Conservation (phyloP, 2,888 invertebrate species). For the Macrosiphum euphorbiae region DNA sequence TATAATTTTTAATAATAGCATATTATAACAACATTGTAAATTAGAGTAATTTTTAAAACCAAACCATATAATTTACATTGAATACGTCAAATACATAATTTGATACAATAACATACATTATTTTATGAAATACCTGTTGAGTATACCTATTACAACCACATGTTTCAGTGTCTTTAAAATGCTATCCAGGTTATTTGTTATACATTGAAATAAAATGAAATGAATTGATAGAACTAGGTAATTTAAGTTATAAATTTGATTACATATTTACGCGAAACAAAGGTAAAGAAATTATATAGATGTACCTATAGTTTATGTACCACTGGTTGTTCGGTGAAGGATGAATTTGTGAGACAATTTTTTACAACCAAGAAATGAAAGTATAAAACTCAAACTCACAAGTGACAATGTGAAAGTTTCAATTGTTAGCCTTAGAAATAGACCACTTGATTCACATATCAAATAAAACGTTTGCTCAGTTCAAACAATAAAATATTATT, state of each 20-base stretch:
- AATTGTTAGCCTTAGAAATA: background rate
- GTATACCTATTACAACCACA: background rate
- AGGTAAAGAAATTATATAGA: background rate
- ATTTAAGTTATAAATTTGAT: background rate
- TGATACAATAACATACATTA: background rate
- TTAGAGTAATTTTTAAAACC: background rate
- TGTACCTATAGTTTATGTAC: too few relatives aligned
- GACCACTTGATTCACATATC: background rate
- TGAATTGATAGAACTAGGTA: background rate
- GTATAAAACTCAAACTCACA: background rate
- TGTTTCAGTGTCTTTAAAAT: background rate
- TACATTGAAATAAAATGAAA: background rate
- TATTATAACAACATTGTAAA: background rate
- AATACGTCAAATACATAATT: background rate
- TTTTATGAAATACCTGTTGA: background rate
- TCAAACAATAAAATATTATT: background rate
- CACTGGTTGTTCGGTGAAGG: background rate
- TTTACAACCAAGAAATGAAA: background rate
- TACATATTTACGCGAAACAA: background rate
- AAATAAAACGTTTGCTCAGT: background rate
- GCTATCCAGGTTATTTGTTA: background rate
- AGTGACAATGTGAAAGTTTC: constrained; percentile 11
- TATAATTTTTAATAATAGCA: background rate
- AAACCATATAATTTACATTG: background rate
- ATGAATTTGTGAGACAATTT: background rate